Evolutionary conservation across 2,797 vertebrate genomes (phyloP).

Genomic region (Garrulus glandarius): DNA sequence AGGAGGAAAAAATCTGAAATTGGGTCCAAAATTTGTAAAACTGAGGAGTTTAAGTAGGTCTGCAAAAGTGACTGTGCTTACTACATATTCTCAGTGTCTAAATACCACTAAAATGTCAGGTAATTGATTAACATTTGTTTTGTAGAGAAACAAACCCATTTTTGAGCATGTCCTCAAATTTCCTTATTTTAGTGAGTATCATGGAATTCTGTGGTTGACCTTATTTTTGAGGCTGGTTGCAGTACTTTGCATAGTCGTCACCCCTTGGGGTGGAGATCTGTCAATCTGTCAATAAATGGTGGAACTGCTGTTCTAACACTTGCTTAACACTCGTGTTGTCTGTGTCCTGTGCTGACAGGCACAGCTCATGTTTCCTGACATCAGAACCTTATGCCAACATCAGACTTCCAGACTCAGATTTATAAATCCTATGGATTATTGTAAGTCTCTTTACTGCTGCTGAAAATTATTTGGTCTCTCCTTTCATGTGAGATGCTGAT

Average conservation of each 20-base stretch:
- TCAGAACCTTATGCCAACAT: background rate
- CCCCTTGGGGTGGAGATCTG: background rate
- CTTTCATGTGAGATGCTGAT: background rate
- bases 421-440: constrained; percentile 70
- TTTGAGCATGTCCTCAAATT: background rate
- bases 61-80: background rate
- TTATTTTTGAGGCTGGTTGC: background rate
- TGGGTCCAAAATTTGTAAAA: background rate
- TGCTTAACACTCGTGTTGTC: fast-evolving
- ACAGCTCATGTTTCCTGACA: background rate
- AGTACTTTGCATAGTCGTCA: background rate
- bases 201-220: background rate
- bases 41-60: background rate
- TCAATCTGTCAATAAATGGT: background rate
- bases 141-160: background rate
- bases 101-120: background rate
- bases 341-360: background rate
- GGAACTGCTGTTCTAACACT: background rate
- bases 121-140: background rate
- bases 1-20: background rate
- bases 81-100: background rate
- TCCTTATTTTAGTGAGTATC: background rate
- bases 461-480: background rate
- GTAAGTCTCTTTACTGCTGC: constrained; percentile 18
- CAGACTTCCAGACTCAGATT: constrained; percentile 8